Conservation (phyloP, 2,797 vertebrate species). For the Channa striata region DNA sequence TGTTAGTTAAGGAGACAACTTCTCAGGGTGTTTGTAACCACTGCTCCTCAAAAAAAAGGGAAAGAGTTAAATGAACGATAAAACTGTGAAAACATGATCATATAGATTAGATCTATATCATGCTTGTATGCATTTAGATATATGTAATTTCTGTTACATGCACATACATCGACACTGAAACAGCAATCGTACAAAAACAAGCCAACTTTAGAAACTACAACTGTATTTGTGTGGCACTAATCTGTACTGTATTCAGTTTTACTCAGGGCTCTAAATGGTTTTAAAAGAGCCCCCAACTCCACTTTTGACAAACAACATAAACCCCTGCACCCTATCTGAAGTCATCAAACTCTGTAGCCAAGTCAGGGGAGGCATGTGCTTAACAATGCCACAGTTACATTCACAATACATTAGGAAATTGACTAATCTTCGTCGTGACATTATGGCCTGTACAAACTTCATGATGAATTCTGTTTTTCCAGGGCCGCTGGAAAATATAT, state of each 20-base stretch:
- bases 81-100: neutral
- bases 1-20: conserved; percentile 12
- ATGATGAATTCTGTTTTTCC: conserved; percentile 84
- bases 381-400: conserved; percentile 65
- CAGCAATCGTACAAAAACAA: too few relatives aligned
- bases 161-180: too few relatives aligned
- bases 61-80: neutral
- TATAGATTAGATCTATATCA: too few relatives aligned
- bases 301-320: conserved; percentile 14
- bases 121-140: too few relatives aligned
- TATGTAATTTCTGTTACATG: too few relatives aligned
- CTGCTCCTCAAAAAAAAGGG: neutral
- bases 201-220: too few relatives aligned
- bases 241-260: conserved; percentile 1
- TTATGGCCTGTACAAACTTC: conserved; percentile 81
- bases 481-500: conserved; percentile 84
- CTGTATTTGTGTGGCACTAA: too few relatives aligned
- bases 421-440: conserved; percentile 84
- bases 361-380: conserved; percentile 51
- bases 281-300: neutral
- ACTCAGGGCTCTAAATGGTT: conserved; percentile 5
- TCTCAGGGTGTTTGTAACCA: conserved; percentile 12
- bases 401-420: conserved; percentile 78
- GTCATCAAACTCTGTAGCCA: conserved; percentile 32
- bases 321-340: conserved; percentile 19